Conservation (phyloP, 2,113 vertebrate genomes). For the Atrichornis clamosus region DNA sequence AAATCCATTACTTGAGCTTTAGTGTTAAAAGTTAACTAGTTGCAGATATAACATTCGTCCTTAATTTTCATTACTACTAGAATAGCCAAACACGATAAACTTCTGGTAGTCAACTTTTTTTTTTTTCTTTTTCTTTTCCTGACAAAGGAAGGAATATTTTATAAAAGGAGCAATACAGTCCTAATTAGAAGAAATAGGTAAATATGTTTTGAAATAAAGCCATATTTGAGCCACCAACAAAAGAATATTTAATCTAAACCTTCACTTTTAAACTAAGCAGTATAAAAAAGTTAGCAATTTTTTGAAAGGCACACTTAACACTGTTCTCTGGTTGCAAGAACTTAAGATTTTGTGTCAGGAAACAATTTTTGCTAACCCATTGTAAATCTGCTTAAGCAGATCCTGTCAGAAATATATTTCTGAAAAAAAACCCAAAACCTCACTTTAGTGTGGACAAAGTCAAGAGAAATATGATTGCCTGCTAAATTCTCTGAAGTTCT, state of each 20-base stretch:
- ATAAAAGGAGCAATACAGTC: not conserved
- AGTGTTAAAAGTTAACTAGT: not conserved
- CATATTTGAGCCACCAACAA: not conserved
- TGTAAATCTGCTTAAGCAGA: not conserved
- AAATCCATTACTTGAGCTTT: not conserved
- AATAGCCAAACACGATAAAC: not conserved
- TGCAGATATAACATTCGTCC: not conserved
- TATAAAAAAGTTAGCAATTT: not conserved
- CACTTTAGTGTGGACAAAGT: not conserved
- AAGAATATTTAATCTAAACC: not conserved
- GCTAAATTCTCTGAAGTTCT: not conserved
- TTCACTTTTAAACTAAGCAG: not conserved
- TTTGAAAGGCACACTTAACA: not conserved
- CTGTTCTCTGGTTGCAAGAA: not conserved
- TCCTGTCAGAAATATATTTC: not conserved
- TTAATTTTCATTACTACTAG: not conserved
- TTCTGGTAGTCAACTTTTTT: not conserved
- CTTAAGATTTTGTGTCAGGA: not conserved
- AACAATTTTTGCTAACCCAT: not conserved
- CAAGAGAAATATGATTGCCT: not conserved
- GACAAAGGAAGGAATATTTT: not conserved
- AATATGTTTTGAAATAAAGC: not conserved
- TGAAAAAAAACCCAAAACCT: not conserved
- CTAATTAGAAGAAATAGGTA: not conserved
- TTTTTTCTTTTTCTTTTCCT: not conserved